Base-by-base conservation (phyloP, 2,888 invertebrate species). In the Drepana falcataria region DNA sequence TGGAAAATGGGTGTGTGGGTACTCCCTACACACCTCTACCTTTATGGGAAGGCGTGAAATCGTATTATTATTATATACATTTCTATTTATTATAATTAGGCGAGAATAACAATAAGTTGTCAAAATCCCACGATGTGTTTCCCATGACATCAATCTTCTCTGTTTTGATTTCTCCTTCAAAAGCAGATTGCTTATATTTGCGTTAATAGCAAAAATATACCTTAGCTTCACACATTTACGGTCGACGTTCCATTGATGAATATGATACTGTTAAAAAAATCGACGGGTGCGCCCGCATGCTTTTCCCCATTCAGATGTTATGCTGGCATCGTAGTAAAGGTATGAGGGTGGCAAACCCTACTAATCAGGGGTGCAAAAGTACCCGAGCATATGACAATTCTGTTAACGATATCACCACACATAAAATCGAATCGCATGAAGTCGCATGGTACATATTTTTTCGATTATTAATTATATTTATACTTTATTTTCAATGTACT, bases 131-230 rank as follows among this genome's bases (percentile, higher is more conserved):
- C 81, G 79, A 71, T 67, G 66, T 60, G 77, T 86, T 21, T 87
- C 87, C 85, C 87, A 87, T 81, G 81, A 74, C 80, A 85, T 86
- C 71, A 84, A 86, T 87, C 81, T 81, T 80, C 77, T 75, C 74
- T 79, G 81, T 86, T 87, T 81, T 86, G 85, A 88, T 87, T 87
- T 83, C 77, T 78, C 74, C 75, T 76, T 83, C 81, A 81, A 78
- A 71, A 72, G 69, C 72, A 74, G 75, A 84, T 83, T 82, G 83
- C 79, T 74, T 78, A 84, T 81, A 72, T 71, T 40, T 44, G 48
- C 48, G 34, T 21, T 9, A 1, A 9, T 4, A 6, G 44, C 21
- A 47, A 75, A 61, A 63, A 52, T 53, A 35, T 56, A 54, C 65
- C 58, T 53, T 77, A 71, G 52, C 0, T 0, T 0, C 0, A 40